Evolutionary conservation across 2,797 vertebrate genomes (phyloP).

Genomic region (Halcyon badia): DNA sequence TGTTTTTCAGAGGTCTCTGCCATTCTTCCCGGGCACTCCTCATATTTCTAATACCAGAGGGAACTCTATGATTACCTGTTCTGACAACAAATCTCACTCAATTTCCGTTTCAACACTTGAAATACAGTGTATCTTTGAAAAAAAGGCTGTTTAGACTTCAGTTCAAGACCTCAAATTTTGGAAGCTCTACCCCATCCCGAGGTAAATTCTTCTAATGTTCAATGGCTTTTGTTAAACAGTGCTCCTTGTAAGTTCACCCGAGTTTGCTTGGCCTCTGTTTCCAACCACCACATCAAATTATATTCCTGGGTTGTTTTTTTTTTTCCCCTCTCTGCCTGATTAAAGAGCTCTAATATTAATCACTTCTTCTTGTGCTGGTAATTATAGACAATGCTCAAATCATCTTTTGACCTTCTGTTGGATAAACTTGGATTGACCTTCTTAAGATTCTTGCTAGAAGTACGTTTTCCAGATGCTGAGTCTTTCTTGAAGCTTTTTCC

Average conservation of each 20-base stretch:
- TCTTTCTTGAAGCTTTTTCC: neutral
- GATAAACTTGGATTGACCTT: constrained; percentile 42
- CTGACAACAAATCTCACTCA: constrained; percentile 26
- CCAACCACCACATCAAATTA: neutral
- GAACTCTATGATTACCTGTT: constrained; percentile 4
- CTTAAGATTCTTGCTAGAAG: neutral
- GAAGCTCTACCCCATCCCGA: neutral
- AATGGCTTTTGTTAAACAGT: neutral
- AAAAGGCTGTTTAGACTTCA: neutral
- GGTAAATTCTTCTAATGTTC: neutral
- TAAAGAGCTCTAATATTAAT: neutral
- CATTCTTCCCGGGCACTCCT: neutral
- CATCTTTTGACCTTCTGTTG: constrained; percentile 6
- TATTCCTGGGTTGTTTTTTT: neutral
- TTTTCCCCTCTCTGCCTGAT: neutral
- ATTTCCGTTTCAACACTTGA: constrained; percentile 33
- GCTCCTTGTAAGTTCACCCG: neutral
- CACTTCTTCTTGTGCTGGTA: neutral
- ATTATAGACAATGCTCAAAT: neutral
- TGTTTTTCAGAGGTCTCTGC: neutral
- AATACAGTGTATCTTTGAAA: neutral
- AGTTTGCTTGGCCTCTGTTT: neutral
- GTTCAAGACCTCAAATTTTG: neutral
- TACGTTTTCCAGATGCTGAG: constrained; percentile 22
- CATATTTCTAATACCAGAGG: neutral